Percentiles rank a stretch among this genome's conserved stretches.
These are phyloP conservation scores for Myotis daubentonii DNA, from an alignment of 2,797 vertebrate species.

Conservation along the genomic window DNA sequence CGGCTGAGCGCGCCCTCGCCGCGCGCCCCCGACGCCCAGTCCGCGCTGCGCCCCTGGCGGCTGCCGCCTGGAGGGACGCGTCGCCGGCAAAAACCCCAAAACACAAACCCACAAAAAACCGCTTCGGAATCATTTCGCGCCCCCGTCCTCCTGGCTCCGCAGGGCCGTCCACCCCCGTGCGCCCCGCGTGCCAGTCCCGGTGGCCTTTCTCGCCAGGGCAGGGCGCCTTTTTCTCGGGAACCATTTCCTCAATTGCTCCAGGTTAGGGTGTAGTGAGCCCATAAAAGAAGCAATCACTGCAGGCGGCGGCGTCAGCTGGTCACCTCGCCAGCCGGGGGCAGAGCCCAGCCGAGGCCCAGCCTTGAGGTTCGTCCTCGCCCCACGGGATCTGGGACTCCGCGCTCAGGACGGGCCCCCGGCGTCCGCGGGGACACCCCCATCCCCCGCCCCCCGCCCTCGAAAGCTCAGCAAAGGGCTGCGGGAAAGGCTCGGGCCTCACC, in stretches of 20 bases:
- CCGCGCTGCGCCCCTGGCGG: fast-evolving
- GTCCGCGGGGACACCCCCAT: neutral
- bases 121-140: neutral
- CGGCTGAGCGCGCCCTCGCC: neutral
- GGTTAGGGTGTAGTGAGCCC: slow-evolving; percentile 61
- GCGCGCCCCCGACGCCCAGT: neutral
- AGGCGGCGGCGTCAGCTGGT: slow-evolving; percentile 33
- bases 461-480: neutral
- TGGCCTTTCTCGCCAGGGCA: slow-evolving; percentile 10
- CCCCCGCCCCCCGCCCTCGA: fast-evolving
- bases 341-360: neutral
- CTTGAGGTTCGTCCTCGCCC: neutral
- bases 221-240: neutral
- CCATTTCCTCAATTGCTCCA: slow-evolving; percentile 67
- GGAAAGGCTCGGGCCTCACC: neutral
- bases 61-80: fast-evolving
- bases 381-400: neutral
- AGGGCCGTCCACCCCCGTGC: neutral
- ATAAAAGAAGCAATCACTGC: slow-evolving; percentile 67
- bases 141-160: neutral
- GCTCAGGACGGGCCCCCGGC: neutral
- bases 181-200: neutral
- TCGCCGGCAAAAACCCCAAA: fast-evolving
- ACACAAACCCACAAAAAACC: no score
- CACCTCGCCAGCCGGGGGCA: neutral